Base-by-base conservation (phyloP, 1,140 invertebrate species). In the Pentalonia nigronervosa region DNA sequence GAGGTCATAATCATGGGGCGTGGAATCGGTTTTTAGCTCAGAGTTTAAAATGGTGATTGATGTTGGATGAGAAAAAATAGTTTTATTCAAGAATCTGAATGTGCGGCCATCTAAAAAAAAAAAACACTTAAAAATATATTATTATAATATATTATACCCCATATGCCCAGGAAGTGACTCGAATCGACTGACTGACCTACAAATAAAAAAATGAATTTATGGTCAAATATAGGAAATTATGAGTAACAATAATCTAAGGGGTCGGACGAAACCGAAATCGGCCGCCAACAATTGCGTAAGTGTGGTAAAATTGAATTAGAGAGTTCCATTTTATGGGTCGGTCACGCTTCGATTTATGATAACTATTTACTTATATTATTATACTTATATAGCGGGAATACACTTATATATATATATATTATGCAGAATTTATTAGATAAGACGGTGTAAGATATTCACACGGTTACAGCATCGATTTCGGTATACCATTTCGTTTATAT, bases 291-390 rank as follows among this genome's bases (percentile, higher is more conserved):
- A 56, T 89, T 89, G 48, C 48, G 50, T 41, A 89, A 89, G n/a
- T 36, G 48, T 30, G 48, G 87, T 56, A 36, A 89, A 89, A 89
- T 89, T 89, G 48, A 89, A 89, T 89, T 89, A 89, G 87, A 89
- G 48, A 56, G 47, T 89, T 88, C 48, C 87, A 25, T 89, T 89
- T 53, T 89, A 89, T 30, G 87, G 87, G 34, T 36, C 11, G 20
- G 87, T 89, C 87, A 89, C 87, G 87, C 48, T 89, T 89, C n/a
- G 87, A 36, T 87, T 87, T 87, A 48, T 50, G 86, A 87, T 87
- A 87, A 50, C 86, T 87, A 17, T 83, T 87, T 34, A 87, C 47
- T 14, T 30, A 47, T n/a, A 50, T 45, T 84, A 76, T 76, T 83
- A 84, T 84, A 30, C 21, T 25, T 84, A 14, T 47, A 20, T 20